phyloP scores from a whole-genome alignment of 2,113 vertebrate genomes.

The Silurus glanis region DNA sequence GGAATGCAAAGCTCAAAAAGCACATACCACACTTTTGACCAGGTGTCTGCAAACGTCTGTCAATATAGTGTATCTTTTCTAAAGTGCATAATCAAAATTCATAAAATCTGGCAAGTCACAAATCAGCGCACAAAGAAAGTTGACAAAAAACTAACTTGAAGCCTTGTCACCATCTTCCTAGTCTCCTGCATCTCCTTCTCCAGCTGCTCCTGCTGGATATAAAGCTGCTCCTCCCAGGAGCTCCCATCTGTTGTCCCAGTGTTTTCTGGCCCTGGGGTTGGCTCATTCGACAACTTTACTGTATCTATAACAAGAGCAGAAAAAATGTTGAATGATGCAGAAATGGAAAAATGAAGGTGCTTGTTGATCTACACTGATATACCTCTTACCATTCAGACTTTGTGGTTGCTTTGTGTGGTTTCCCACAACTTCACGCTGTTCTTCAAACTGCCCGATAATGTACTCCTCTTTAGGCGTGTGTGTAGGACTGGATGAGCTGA shows the following conservation, averaged over 20 bases:
- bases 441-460: conserved; percentile 71
- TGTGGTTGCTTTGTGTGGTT: conserved; percentile 79
- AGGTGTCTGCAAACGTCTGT: too few species aligned
- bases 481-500: conserved; percentile 89
- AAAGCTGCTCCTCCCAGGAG: conserved; percentile 93
- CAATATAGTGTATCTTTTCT: too few species aligned
- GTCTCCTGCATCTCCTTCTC: conserved; percentile 97
- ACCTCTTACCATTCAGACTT: conserved; percentile 73
- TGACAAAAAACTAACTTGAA: conserved; percentile 77
- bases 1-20: too few species aligned
- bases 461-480: conserved; percentile 82
- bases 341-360: neutral
- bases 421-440: conserved; percentile 73
- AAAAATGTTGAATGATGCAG: conserved; percentile 49
- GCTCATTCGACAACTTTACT: conserved; percentile 74
- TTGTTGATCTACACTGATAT: conserved; percentile 11
- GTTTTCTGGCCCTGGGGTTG: conserved; percentile 71
- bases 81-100: too few species aligned
- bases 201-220: conserved; percentile 92
- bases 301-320: conserved; percentile 40
- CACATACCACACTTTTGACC: too few species aligned
- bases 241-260: conserved; percentile 73
- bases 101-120: neutral
- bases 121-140: neutral
- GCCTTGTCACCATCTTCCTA: conserved; percentile 92